These are phyloP conservation scores for Columbina picui DNA, from an alignment of 2,113 vertebrate genomes.

Conservation along the genomic window DNA sequence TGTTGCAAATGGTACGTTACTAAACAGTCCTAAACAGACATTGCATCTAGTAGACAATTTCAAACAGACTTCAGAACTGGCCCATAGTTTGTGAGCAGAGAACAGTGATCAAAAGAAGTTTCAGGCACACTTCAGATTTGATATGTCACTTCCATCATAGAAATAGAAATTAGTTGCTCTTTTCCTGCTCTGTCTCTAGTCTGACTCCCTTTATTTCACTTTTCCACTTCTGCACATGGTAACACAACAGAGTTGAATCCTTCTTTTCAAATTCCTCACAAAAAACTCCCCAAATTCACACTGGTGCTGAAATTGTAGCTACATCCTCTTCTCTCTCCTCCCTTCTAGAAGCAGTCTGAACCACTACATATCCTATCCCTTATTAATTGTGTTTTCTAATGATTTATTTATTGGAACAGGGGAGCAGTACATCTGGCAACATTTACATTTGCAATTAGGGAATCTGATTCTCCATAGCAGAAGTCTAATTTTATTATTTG, in stretches of 20 bases:
- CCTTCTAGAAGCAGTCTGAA: slow-evolving; percentile 20
- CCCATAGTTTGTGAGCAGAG: not conserved
- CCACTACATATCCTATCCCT: not conserved
- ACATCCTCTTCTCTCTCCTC: not conserved
- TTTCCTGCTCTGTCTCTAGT: not conserved
- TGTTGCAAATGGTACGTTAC: not conserved
- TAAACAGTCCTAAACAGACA: not conserved
- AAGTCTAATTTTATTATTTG: slow-evolving; percentile 63
- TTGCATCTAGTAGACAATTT: not conserved
- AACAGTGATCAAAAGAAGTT: not conserved
- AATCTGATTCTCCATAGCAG: slow-evolving; percentile 15
- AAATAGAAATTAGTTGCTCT: not conserved
- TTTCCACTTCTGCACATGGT: not conserved
- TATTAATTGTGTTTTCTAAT: slow-evolving; percentile 74
- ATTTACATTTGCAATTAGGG: slow-evolving; percentile 72
- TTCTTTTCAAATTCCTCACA: not conserved
- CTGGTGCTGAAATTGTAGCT: not conserved
- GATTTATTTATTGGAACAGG: slow-evolving; percentile 75
- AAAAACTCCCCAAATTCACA: not conserved
- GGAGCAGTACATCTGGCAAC: slow-evolving; percentile 70
- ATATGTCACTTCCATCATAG: not conserved
- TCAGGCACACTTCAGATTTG: not conserved
- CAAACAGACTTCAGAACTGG: not conserved
- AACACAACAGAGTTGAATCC: not conserved
- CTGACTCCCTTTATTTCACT: not conserved